Evolutionary conservation across 92 coral and sea anemone genomes (phyloP), one percentile per base, ranked within the genome.

Genomic region (Siderastrea radians): DNA sequence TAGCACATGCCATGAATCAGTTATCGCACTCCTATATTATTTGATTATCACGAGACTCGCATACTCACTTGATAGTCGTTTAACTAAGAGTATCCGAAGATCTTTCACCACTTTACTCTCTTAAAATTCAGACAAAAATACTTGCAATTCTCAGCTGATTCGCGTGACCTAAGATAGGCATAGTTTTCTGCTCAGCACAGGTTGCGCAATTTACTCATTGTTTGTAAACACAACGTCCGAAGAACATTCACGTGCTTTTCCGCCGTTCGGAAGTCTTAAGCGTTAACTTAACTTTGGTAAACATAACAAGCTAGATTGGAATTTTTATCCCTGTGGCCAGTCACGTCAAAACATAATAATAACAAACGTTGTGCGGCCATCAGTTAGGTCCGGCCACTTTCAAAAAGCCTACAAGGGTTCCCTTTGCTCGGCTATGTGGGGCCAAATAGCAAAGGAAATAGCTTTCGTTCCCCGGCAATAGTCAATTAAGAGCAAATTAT

Each of bases 311-410:
- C 16, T 14, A 1, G 57, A n/a, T 74, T 53, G 78, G 61, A 74
- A 52, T 26, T 53, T 52, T 43, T 15, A 51, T 4, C 47, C 45
- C 47, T 13, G 16, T 53, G 78, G 62, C 62, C 45, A 57, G 78
- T 54, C 43, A 74, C 57, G 61, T 74, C 44, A 61, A 61, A 26
- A 61, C 19, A 43, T 47, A 51, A 43, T 3, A 53, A 74, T n/a
- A 74, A 74, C 63, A 74, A 74, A 51, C 75, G 38, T 61, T 43
- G 78, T 74, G 78, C 10, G 78, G 61, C 78, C 60, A 16, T 71
- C 57, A 14, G 5, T 1, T 3, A 6, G 38, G 11, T 13, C 57
- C 54, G 2, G 6, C 17, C 12, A 51, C 12, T 14, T 1, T 13
- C 52, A 45, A 26, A 26, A 26, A 72, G 45, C 44, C 58, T 72